Evolutionary conservation across 2,797 vertebrate genomes (phyloP), one percentile per base, ranked within the genome.

Genomic region (Anguilla megastoma): DNA sequence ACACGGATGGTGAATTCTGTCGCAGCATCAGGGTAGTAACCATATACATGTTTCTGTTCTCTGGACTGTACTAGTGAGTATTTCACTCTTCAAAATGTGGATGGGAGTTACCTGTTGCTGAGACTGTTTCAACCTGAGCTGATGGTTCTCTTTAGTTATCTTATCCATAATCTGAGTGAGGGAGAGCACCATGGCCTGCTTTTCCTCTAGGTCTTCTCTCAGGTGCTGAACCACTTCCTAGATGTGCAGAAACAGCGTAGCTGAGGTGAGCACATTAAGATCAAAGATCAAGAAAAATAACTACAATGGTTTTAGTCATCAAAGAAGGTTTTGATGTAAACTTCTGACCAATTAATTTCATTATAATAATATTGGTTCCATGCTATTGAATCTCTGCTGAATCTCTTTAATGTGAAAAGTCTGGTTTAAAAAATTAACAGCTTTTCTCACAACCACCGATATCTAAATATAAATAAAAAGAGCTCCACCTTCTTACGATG

Each of bases 91-190:
- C 2, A 71, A 10, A 76, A 76, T 76, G 30, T 60, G 54, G 54
- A 60, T 30, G 56, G 16, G 12, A 56, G 54, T 91, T 94, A 97
- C 96, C 96, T 96, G 93, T 86, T 94, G 89, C 56, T 93, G 89
- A 0, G 69, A 88, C 88, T 93, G 94, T 90, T 92, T 93, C 83
- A 85, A 27, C 87, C 85, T 91, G 85, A 96, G 95, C 84, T 95
- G 90, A 76, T 93, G 90, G 90, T 97, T 96, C 88, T 96, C 94
- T 86, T 92, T 92, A 85, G 90, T 93, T 14, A 96, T 92, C 74
- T 93, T 93, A 84, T 94, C 91, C 87, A 96, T 93, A 66, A 92
- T 88, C 2, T 91, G 92, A 83, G 93, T 91, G n/a, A 96, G 93
- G 58, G 90, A 89, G 74, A 88, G 89, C 82, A 92, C 87, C 86